phyloP scores from a whole-genome alignment of 1,140 invertebrate species.

The Drosophila micromelanica region DNA sequence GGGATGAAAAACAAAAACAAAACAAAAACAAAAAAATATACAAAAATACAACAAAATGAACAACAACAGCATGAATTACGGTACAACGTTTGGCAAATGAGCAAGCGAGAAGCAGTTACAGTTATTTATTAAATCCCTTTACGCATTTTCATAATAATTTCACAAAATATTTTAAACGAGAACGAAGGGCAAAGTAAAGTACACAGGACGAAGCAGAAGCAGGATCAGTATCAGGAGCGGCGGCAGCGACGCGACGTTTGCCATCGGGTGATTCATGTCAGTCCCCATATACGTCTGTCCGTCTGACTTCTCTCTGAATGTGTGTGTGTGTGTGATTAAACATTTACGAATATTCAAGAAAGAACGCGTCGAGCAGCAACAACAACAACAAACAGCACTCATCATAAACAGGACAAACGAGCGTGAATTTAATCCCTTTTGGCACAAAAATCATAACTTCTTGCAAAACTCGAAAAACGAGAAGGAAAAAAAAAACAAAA shows the following conservation, averaged over 20 bases:
- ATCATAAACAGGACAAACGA: conserved; percentile 77
- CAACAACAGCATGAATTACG: conserved; percentile 67
- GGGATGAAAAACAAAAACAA: conserved; percentile 53
- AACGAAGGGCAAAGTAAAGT: conserved; percentile 14
- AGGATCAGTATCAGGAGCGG: background rate
- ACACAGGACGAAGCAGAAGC: conserved; percentile 22
- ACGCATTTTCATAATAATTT: conserved; percentile 84
- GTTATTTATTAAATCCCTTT: conserved; percentile 84
- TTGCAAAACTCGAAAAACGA: conserved; percentile 16
- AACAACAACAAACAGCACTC: conserved; percentile 50
- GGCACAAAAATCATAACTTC: conserved; percentile 79
- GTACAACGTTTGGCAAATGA: conserved; percentile 65
- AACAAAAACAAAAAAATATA: conserved; percentile 9
- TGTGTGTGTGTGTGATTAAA: conserved; percentile 67
- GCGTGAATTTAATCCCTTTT: conserved; percentile 81
- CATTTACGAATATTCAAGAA: conserved; percentile 62
- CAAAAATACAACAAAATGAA: conserved; percentile 24
- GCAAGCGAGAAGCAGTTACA: conserved; percentile 78
- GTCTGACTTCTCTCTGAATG: conserved; percentile 1
- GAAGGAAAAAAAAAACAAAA: conserved; percentile 5
- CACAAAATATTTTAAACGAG: conserved; percentile 79
- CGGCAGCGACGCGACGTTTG: conserved; percentile 39
- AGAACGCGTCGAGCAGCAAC: conserved; percentile 12
- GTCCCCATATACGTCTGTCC: conserved; percentile 8
- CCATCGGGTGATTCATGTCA: conserved; percentile 76